Evolutionary conservation across 2,113 vertebrate species (phyloP).

Genomic region (Elaphurus davidianus): DNA sequence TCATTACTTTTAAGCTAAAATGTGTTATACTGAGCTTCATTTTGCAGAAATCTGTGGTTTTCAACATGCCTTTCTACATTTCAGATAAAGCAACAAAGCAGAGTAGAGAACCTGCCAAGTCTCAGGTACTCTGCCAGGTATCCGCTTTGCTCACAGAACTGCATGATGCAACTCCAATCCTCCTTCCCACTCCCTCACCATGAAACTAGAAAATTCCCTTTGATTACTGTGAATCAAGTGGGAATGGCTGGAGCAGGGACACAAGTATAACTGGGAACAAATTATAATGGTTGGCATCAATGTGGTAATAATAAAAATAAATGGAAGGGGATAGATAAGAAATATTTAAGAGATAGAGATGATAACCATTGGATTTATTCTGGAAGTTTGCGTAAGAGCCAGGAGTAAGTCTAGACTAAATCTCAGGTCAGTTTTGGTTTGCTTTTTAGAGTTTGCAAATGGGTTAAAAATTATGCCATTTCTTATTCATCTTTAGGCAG

Average conservation of each 20-base stretch:
- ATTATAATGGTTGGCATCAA: not conserved
- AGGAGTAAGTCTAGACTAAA: not conserved
- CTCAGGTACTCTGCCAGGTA: not conserved
- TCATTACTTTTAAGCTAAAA: not conserved
- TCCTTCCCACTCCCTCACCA: not conserved
- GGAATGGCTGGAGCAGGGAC: not conserved
- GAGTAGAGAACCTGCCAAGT: not conserved
- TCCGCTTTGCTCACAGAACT: accelerated
- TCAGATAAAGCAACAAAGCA: not conserved
- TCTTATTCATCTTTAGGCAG: not conserved
- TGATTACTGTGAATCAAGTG: not conserved
- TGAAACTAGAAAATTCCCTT: not conserved
- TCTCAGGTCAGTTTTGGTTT: not conserved
- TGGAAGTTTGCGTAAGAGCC: not conserved
- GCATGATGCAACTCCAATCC: not conserved
- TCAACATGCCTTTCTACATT: not conserved
- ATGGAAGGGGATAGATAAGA: not conserved
- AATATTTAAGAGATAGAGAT: not conserved
- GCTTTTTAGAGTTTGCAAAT: not conserved
- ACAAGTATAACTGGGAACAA: not conserved
- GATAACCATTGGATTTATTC: not conserved
- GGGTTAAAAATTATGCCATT: not conserved
- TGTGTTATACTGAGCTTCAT: not conserved
- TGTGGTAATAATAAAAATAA: not conserved
- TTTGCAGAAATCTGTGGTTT: not conserved